Conservation (phyloP, 2,888 invertebrate species). For the Catonia carolina region DNA sequence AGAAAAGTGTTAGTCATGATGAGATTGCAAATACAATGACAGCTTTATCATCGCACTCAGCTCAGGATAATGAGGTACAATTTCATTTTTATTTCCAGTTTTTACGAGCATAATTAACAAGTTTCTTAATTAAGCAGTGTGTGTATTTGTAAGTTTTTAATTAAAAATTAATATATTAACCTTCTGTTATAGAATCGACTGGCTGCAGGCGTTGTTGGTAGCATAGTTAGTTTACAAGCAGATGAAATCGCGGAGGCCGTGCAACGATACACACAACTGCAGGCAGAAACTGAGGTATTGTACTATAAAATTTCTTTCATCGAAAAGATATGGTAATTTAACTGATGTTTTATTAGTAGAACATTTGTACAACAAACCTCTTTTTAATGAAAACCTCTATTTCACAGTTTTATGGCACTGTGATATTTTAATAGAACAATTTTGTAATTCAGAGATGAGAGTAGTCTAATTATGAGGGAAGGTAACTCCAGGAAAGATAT, state of each 20-base stretch:
- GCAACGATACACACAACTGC: constrained; percentile 29
- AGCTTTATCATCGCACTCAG: too few species aligned
- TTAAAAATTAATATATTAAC: background rate
- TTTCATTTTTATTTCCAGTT: background rate
- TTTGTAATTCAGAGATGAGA: too few species aligned
- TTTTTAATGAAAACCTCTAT: too few species aligned
- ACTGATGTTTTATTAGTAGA: background rate
- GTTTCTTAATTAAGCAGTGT: background rate
- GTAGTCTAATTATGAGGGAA: too few species aligned
- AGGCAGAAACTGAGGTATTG: constrained; percentile 59
- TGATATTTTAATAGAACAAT: too few species aligned
- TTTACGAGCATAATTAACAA: background rate
- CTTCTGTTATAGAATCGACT: constrained; percentile 37
- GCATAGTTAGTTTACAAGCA: constrained; percentile 30
- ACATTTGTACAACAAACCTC: too few species aligned
- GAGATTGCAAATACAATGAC: too few species aligned
- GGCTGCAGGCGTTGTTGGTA: constrained; percentile 39
- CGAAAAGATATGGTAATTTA: background rate
- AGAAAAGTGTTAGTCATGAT: too few species aligned
- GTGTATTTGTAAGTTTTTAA: background rate
- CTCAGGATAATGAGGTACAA: background rate
- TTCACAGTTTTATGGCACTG: too few species aligned
- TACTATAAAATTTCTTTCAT: too few species aligned
- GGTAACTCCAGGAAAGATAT: too few species aligned
- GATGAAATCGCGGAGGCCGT: constrained; percentile 34